Evolutionary conservation across 2,888 invertebrate genomes (phyloP).

Genomic region (Zelleria hepariella): DNA sequence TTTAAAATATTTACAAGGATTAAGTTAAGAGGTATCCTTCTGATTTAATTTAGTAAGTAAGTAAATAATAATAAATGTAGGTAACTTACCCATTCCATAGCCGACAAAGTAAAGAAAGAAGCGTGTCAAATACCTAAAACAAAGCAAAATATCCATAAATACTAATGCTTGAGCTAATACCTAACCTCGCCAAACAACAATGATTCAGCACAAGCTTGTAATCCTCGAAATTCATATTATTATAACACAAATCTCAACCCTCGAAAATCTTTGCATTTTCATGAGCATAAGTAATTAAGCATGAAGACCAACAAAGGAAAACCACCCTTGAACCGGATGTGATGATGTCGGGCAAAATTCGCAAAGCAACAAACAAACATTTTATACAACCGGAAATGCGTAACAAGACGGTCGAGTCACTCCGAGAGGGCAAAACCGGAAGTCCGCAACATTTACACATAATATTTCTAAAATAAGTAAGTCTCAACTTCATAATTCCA

Average conservation of each 20-base stretch:
- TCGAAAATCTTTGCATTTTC: slow-evolving; percentile 6
- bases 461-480: neutral
- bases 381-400: slow-evolving; percentile 21
- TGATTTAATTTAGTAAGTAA: no score
- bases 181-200: neutral
- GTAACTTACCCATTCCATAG: neutral
- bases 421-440: slow-evolving; percentile 15
- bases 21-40: no score
- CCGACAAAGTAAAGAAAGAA: neutral
- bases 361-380: slow-evolving; percentile 11
- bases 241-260: slow-evolving; percentile 4
- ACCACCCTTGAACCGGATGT: slow-evolving; percentile 12
- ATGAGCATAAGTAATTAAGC: slow-evolving; percentile 11
- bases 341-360: slow-evolving; percentile 12
- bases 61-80: no score
- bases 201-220: neutral
- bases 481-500: neutral
- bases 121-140: slow-evolving; percentile 6
- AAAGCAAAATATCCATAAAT: slow-evolving; percentile 9
- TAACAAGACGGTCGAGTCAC: slow-evolving; percentile 31
- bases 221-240: slow-evolving; percentile 4
- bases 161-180: neutral
- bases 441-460: slow-evolving; percentile 27
- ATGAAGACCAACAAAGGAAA: slow-evolving; percentile 12
- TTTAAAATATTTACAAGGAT: no score